A percentile compares a stretch with the other conserved stretches of the same genome.
phyloP scores from a whole-genome alignment of 2,888 invertebrate genomes.

The Congeria kusceri region DNA sequence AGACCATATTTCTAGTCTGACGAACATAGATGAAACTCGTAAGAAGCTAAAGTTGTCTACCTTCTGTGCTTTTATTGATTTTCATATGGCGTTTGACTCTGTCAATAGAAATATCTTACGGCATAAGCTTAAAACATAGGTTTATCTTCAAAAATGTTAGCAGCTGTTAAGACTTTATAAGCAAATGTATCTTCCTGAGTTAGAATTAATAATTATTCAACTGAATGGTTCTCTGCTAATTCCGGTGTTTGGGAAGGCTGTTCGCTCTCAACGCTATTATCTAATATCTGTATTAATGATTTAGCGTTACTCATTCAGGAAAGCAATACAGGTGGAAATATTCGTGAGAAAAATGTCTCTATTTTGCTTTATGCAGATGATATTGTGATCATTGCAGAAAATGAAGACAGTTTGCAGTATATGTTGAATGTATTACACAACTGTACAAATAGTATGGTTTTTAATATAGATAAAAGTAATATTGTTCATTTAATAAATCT shows the following conservation, averaged over 20 bases:
- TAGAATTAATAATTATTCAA: neutral
- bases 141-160: slow-evolving; percentile 2
- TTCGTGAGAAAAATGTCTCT: neutral
- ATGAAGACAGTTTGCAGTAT: neutral
- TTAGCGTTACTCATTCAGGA: neutral
- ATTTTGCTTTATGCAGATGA: slow-evolving; percentile 2
- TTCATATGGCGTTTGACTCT: neutral
- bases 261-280: neutral
- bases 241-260: neutral
- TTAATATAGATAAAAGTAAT: slow-evolving; percentile 4
- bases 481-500: slow-evolving; percentile 5
- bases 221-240: slow-evolving; percentile 1
- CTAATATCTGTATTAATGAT: neutral
- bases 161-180: neutral
- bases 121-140: neutral
- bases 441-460: neutral
- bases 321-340: neutral
- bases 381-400: neutral
- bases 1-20: neutral
- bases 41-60: neutral
- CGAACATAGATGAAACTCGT: neutral
- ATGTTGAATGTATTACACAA: neutral
- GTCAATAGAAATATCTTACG: neutral
- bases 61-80: neutral
- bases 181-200: neutral